Base-by-base conservation (phyloP, 1,140 invertebrate genomes). In the Cydia splendana region DNA sequence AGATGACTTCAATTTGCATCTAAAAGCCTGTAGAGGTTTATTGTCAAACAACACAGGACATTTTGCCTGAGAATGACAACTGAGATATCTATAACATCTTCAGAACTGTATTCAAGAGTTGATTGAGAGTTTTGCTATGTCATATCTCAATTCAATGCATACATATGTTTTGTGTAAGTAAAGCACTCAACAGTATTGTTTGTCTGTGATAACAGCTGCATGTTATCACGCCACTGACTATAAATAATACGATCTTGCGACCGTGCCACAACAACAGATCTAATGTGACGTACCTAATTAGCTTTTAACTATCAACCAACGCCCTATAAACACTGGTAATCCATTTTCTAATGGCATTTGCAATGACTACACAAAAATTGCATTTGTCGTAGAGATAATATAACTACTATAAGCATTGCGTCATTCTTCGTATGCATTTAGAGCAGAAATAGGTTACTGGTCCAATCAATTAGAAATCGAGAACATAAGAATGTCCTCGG, bases 241-340 rank as follows among this genome's bases (percentile, higher is more conserved):
- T 71, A 71, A 71, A 71, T 71, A 71, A 71, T 30, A 71, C 67
- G 38, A 71, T 71, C 67, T 71, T 38, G 34, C 67, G 30, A 20
- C 15, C 67, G 51, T 38, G 65, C 5, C 24, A 34, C 65, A 69
- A 34, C 38, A 71, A 71, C 67, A 18, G n/a, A 71, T 71, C 67
- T 71, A 69, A 71, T 71, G 67, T 71, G 67, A 71, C 12, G 38
- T 71, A 62, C 57, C 57, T 62, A 71, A 71, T 71, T 71, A 71
- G 42, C n/a, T 24, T 71, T 71, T 71, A 71, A 38, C 13, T 10
- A 71, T 4, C 18, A 18, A 71, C 67, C 2, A 71, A 71, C 67
- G 65, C n/a, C 15, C 10, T 30, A 38, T 71, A 71, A 42, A 71
- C 67, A 42, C 9, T 18, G n/a, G 30, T 38, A 71, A 38, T 71